Evolutionary conservation across 2,888 invertebrate genomes (phyloP), one percentile per base, ranked within the genome.

Genomic region (Camponotus fellah): DNA sequence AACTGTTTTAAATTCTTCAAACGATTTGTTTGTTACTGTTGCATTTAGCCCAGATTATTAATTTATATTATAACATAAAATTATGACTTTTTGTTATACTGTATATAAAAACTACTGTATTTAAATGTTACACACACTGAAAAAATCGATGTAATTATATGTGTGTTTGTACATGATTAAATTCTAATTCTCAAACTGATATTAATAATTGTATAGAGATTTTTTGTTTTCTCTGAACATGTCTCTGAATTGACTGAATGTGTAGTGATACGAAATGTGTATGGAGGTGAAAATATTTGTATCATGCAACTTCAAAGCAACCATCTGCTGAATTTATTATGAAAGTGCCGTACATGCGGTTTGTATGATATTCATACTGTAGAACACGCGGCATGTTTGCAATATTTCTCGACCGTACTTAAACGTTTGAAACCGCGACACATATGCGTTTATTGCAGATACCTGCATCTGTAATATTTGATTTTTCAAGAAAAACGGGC

Each of bases 321-420:
- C 72, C 74, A 72, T 80, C 75, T 60, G 49, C 60, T 62, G 80
- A 80, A 80, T 80, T 60, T 80, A 74, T 80, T 80, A 74, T 62
- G 60, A 37, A 80, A 60, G 37, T 60, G 26, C 72, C 21, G 79
- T 76, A 82, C 62, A 71, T 34, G 83, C 34, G 79, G 86, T 88
- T 72, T 85, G 79, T 88, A 62, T 56, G 69, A 40, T 80, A 82
- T 62, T 75, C 49, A 53, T 32, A 49, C 34, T 46, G 64, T 40
- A 75, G 60, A 49, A 75, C 49, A 69, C 37, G 46, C 87, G 84
- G 86, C 80, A 80, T 85, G 66, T 62, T 85, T 65, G 88, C 82
- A 74, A 83, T 85, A 87, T 88, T 86, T 88, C 71, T 40, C 68
- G 10, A 34, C 75, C 58, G 71, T 79, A 79, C 64, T 74, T 83